phyloP scores from a whole-genome alignment of 1,140 invertebrate genomes.

The Zaprionus nigranus region DNA sequence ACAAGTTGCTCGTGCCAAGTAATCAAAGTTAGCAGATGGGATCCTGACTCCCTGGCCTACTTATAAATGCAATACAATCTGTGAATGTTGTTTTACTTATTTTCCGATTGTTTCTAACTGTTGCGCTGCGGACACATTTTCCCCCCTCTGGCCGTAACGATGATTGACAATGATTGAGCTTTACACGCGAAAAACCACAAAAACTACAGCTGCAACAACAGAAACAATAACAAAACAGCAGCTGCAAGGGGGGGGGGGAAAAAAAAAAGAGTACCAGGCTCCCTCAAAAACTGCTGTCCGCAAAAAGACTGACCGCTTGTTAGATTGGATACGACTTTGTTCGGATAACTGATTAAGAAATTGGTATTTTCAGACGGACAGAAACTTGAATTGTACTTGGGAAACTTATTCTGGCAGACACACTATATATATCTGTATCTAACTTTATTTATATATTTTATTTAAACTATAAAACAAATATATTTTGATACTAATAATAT shows the following conservation, averaged over 20 bases:
- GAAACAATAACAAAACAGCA: neutral
- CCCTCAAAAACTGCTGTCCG: slow-evolving; percentile 1
- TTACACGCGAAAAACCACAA: slow-evolving; percentile 19
- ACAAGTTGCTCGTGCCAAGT: slow-evolving; percentile 34
- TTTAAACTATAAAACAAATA: too few relatives aligned
- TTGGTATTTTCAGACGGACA: neutral
- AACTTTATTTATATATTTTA: too few relatives aligned
- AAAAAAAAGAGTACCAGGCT: too few relatives aligned
- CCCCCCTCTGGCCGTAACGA: slow-evolving; percentile 13
- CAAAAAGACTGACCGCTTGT: slow-evolving; percentile 7
- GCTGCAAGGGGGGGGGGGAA: too few relatives aligned
- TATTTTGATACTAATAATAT: too few relatives aligned
- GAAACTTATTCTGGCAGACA: neutral
- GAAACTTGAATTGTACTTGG: too few relatives aligned
- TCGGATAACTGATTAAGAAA: neutral
- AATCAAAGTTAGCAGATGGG: slow-evolving; percentile 74
- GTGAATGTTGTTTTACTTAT: slow-evolving; percentile 46
- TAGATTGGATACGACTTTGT: slow-evolving; percentile 5
- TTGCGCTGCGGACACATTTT: slow-evolving; percentile 51
- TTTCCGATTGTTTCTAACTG: slow-evolving; percentile 69
- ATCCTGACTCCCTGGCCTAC: slow-evolving; percentile 22
- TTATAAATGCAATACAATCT: slow-evolving; percentile 66
- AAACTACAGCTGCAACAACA: slow-evolving; percentile 1
- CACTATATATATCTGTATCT: neutral
- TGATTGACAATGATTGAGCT: slow-evolving; percentile 49